A percentile compares a stretch with the other conserved stretches of the same genome.
Evolutionary conservation across 2,113 vertebrate species (phyloP).

Genomic region (Grantiella picta): DNA sequence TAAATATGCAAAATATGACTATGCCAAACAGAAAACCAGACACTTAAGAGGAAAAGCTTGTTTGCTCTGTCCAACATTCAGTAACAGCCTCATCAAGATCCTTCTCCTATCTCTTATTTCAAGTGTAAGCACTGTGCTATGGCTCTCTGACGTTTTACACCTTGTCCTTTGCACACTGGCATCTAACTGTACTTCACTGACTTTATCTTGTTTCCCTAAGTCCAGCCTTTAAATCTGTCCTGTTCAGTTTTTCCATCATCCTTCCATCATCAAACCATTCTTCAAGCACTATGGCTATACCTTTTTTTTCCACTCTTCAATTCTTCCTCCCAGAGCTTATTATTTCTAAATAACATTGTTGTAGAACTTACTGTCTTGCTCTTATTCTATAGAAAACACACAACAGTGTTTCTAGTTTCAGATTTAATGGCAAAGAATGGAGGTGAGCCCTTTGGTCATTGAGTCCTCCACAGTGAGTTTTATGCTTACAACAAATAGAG

Average conservation of each 20-base stretch:
- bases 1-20: neutral
- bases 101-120: neutral
- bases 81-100: neutral
- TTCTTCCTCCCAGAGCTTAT: neutral
- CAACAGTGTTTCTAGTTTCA: neutral
- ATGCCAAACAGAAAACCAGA: neutral
- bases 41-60: neutral
- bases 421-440: neutral
- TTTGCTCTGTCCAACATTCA: neutral
- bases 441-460: neutral
- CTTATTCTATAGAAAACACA: neutral
- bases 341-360: neutral
- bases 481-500: neutral
- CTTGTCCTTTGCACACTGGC: neutral
- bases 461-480: neutral
- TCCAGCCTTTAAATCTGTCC: neutral
- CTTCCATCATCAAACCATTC: neutral
- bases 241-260: neutral
- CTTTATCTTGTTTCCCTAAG: neutral
- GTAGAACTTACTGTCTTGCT: neutral
- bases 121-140: neutral
- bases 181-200: neutral
- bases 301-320: neutral
- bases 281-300: neutral
- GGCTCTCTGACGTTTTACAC: neutral